phyloP scores from a whole-genome alignment of 2,888 invertebrate species.

The Empis stercorea region DNA sequence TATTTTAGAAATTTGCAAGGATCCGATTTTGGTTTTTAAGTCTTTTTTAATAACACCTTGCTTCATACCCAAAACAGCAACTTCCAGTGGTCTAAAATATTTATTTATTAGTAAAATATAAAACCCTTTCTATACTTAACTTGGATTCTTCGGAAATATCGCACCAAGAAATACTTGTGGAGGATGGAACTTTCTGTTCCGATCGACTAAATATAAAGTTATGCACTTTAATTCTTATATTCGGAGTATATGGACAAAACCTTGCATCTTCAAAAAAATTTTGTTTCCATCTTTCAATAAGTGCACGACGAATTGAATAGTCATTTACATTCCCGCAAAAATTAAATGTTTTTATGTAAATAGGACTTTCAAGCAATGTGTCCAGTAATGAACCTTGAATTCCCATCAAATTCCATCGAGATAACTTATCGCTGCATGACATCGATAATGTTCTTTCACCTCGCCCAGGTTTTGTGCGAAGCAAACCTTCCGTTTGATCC shows the following conservation, averaged over 20 bases:
- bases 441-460: conserved; percentile 80
- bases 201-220: conserved; percentile 37
- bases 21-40: conserved; percentile 30
- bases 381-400: conserved; percentile 71
- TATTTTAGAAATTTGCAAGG: conserved; percentile 44
- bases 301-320: conserved; percentile 43
- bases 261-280: conserved; percentile 10
- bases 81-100: conserved; percentile 49
- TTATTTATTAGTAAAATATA: conserved; percentile 18
- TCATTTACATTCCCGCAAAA: conserved; percentile 54
- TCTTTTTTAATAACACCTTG: conserved; percentile 64
- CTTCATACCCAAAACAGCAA: conserved; percentile 62
- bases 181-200: conserved; percentile 38
- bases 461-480: conserved; percentile 81
- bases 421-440: conserved; percentile 89
- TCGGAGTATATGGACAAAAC: conserved; percentile 21
- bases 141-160: conserved; percentile 34
- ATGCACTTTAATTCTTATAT: conserved; percentile 19
- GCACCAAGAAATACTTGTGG: conserved; percentile 50
- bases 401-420: conserved; percentile 77
- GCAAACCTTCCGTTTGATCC: conserved; percentile 56
- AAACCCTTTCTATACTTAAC: conserved; percentile 7
- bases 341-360: conserved; percentile 56
- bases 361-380: conserved; percentile 48
- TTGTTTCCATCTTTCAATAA: conserved; percentile 34